A percentile compares a stretch with the other conserved stretches of the same genome.
Evolutionary conservation across 1,140 invertebrate species (phyloP).

Genomic region (Mamestra configurata): DNA sequence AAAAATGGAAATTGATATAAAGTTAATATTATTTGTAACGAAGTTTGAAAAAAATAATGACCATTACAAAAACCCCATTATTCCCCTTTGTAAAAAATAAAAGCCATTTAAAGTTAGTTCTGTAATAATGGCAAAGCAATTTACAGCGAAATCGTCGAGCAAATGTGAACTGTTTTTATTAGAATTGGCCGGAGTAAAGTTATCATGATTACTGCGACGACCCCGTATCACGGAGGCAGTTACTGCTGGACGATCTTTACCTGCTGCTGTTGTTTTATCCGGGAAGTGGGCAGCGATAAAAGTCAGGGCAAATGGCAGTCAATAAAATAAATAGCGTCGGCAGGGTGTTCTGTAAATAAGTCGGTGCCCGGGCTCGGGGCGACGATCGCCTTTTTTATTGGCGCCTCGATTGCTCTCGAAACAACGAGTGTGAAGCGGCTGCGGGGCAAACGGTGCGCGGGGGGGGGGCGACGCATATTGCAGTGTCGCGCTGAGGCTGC

Average conservation of each 20-base stretch:
- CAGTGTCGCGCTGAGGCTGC: slow-evolving; percentile 76
- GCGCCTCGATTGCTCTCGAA: slow-evolving; percentile 86
- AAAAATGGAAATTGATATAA: too few species aligned
- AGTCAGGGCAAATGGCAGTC: slow-evolving; percentile 87
- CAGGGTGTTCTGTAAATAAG: slow-evolving; percentile 88
- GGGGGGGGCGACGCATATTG: slow-evolving; percentile 68
- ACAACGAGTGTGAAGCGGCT: slow-evolving; percentile 76
- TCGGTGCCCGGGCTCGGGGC: slow-evolving; percentile 79
- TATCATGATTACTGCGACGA: slow-evolving; percentile 43
- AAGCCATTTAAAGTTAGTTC: background rate
- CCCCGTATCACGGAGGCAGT: slow-evolving; percentile 39
- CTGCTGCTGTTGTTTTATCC: slow-evolving; percentile 80
- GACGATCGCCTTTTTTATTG: slow-evolving; percentile 87
- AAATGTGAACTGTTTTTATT: slow-evolving; percentile 40
- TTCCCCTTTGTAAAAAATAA: slow-evolving; percentile 10
- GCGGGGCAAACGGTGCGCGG: slow-evolving; percentile 53
- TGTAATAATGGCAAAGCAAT: background rate
- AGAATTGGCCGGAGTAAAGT: slow-evolving; percentile 26
- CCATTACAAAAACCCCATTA: slow-evolving; percentile 11
- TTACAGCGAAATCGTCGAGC: slow-evolving; percentile 19
- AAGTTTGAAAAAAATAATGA: background rate
- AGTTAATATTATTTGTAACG: background rate
- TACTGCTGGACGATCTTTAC: slow-evolving; percentile 65
- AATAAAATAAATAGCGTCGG: slow-evolving; percentile 88
- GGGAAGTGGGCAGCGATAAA: slow-evolving; percentile 85